Conservation (phyloP, 2,888 invertebrate species). For the Philereme transversata region DNA sequence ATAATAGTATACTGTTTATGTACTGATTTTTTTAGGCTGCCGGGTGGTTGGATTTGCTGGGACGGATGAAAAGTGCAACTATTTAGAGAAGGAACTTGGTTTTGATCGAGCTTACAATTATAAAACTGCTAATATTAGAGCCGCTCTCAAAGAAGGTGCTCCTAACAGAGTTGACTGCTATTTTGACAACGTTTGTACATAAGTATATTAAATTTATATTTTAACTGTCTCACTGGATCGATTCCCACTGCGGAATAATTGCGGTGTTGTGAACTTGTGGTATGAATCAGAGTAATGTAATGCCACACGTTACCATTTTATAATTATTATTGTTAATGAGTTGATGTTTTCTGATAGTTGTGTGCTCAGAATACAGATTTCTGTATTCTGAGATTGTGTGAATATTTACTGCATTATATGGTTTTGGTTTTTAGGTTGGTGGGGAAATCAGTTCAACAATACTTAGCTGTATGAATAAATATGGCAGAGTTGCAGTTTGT, state of each 20-base stretch:
- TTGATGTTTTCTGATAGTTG: no score
- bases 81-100: conserved; percentile 86
- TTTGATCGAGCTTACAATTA: conserved; percentile 90
- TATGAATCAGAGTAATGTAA: no score
- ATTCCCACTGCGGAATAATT: no score
- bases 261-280: no score
- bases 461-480: conserved; percentile 85
- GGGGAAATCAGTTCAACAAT: conserved; percentile 87
- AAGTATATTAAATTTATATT: no score
- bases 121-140: conserved; percentile 84
- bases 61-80: conserved; percentile 88
- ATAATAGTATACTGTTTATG: no score
- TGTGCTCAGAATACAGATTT: no score
- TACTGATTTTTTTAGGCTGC: conserved; percentile 57
- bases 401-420: background rate
- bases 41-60: conserved; percentile 86
- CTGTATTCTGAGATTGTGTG: no score
- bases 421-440: conserved; percentile 82
- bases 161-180: conserved; percentile 89
- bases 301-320: no score
- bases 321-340: no score
- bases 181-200: conserved; percentile 89
- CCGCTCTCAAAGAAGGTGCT: conserved; percentile 85
- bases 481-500: conserved; percentile 87
- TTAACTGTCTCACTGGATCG: background rate